These are phyloP conservation scores for Caenorhabditis remanei DNA, from an alignment of 1,140 invertebrate genomes.

Conservation along the genomic window DNA sequence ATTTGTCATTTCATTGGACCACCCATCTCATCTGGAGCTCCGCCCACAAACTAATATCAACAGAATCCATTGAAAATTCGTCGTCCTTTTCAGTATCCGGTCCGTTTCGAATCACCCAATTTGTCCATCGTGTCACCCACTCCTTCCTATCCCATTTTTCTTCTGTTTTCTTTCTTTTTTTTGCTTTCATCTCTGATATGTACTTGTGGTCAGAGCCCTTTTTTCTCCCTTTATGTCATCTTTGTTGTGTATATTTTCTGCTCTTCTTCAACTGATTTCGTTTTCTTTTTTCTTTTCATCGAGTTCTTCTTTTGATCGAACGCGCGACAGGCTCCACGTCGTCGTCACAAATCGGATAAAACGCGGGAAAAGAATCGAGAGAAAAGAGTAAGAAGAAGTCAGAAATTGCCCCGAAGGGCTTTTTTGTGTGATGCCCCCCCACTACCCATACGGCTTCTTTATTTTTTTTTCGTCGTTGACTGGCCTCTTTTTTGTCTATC, in stretches of 20 bases:
- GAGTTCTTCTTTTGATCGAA: conserved; percentile 42
- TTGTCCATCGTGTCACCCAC: neutral
- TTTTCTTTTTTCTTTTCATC: conserved; percentile 36
- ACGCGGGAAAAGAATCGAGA: neutral
- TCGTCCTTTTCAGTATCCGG: neutral
- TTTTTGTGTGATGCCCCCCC: conserved; percentile 13
- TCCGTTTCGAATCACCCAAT: conserved; percentile 38
- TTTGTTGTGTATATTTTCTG: neutral
- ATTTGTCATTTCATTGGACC: neutral
- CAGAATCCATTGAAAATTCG: neutral
- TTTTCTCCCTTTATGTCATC: conserved; percentile 1
- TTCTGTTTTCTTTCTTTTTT: conserved; percentile 12
- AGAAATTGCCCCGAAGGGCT: conserved; percentile 39
- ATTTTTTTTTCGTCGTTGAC: neutral
- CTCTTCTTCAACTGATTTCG: conserved; percentile 32
- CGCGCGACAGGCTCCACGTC: neutral
- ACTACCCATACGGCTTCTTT: neutral
- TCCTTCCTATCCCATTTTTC: neutral
- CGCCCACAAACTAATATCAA: conserved; percentile 15
- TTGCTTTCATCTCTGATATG: conserved; percentile 33
- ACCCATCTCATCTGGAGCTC: neutral
- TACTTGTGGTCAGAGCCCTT: conserved; percentile 12
- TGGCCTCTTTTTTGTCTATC: conserved; percentile 14
- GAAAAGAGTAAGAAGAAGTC: conserved; percentile 35
- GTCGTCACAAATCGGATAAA: conserved; percentile 42